Percentiles rank a stretch among this genome's conserved stretches.
Evolutionary conservation across 2,113 vertebrate species (phyloP).

Genomic region (Mustelus asterias): DNA sequence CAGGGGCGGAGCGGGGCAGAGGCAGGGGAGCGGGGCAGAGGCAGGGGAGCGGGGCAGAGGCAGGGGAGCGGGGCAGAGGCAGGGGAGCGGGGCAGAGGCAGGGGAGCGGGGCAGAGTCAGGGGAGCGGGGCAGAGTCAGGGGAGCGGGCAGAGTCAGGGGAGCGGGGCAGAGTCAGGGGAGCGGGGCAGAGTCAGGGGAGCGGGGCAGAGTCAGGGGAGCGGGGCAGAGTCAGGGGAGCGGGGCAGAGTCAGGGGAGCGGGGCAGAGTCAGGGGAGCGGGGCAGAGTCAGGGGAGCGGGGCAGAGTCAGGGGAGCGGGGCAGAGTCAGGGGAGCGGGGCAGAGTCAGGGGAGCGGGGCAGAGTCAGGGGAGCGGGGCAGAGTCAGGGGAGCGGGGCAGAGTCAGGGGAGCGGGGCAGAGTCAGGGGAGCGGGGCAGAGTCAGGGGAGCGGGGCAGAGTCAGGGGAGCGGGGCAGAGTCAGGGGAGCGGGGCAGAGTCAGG

Average conservation of each 20-base stretch:
- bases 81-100: not conserved
- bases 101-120: no score
- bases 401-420: not conserved
- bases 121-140: not conserved
- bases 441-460: not conserved
- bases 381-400: no score
- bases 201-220: not conserved
- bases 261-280: not conserved
- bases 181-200: no score
- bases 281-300: no score
- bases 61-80: no score
- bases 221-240: no score
- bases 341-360: not conserved
- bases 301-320: no score
- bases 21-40: not conserved
- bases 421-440: no score
- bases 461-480: no score
- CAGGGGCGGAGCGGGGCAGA: not conserved
- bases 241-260: not conserved
- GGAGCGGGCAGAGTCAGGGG: no score
- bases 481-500: not conserved
- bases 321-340: no score
- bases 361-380: not conserved
- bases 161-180: not conserved
- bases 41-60: not conserved